These are phyloP conservation scores for Terrapene triunguis DNA, from an alignment of 2,113 vertebrate species.

Conservation along the genomic window DNA sequence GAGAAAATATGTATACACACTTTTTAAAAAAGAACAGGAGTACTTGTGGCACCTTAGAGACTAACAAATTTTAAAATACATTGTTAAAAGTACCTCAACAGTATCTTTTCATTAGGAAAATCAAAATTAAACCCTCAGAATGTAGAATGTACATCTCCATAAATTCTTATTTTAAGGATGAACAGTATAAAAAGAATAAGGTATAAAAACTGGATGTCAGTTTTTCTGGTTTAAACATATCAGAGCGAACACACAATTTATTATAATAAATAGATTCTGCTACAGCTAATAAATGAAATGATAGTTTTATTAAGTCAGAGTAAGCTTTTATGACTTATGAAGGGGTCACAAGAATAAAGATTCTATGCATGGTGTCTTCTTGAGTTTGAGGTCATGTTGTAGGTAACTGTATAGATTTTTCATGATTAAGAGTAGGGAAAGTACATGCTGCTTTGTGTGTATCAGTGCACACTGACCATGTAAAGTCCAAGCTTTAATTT, in stretches of 20 bases:
- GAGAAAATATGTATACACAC: neutral
- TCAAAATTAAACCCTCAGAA: neutral
- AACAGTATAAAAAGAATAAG: neutral
- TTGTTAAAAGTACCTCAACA: neutral
- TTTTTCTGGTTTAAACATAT: neutral
- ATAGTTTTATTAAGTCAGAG: conserved; percentile 66
- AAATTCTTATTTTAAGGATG: neutral
- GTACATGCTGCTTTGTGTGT: conserved; percentile 1
- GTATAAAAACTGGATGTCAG: neutral
- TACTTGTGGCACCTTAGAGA: too few relatives aligned
- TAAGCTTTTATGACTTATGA: conserved; percentile 55
- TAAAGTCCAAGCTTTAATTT: neutral
- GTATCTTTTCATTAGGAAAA: neutral
- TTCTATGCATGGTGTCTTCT: conserved; percentile 28
- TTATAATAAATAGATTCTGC: conserved; percentile 33
- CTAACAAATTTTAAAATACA: accelerated
- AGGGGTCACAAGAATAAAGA: conserved; percentile 52
- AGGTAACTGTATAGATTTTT: conserved; percentile 59
- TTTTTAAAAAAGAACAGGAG: too few relatives aligned
- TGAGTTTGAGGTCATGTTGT: conserved; percentile 44
- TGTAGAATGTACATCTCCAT: neutral
- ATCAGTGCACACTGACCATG: neutral
- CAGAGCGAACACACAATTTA: conserved; percentile 17
- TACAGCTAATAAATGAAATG: conserved; percentile 64
- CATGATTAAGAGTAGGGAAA: conserved; percentile 4